Evolutionary conservation across 2,797 vertebrate genomes (phyloP).

Genomic region (Kryptolebias ocellatus): DNA sequence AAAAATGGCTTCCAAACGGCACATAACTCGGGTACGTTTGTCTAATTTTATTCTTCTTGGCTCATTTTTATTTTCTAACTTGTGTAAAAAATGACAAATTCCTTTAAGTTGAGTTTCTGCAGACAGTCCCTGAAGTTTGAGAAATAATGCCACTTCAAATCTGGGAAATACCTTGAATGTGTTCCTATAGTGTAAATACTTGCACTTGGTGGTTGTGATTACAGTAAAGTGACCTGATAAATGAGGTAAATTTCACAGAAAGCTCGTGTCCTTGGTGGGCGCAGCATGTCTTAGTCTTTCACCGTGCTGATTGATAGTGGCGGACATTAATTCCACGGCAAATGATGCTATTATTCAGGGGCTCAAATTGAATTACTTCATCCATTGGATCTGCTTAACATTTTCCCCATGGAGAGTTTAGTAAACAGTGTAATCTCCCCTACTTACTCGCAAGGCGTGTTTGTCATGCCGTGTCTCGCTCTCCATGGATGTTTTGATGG

Average conservation of each 20-base stretch:
- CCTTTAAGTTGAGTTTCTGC: background rate
- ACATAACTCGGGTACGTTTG: no score
- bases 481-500: constrained; percentile 32
- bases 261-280: constrained; percentile 60
- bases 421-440: constrained; percentile 72
- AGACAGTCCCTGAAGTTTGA: background rate
- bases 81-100: no score
- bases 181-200: constrained; percentile 8
- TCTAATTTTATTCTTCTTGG: no score
- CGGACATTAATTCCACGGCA: constrained; percentile 75
- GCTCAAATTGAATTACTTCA: constrained; percentile 79
- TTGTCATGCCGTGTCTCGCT: constrained; percentile 55
- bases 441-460: constrained; percentile 64
- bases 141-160: no score
- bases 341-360: constrained; percentile 80
- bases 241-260: constrained; percentile 51
- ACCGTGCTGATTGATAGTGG: constrained; percentile 70
- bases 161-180: background rate
- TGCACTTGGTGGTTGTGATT: constrained; percentile 8
- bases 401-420: constrained; percentile 76
- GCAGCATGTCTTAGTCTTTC: constrained; percentile 60
- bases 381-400: constrained; percentile 76
- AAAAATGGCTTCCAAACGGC: no score
- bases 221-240: constrained; percentile 55
- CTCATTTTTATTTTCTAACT: no score